Base-by-base conservation (phyloP, 2,797 vertebrate species). In the Dallia pectoralis region DNA sequence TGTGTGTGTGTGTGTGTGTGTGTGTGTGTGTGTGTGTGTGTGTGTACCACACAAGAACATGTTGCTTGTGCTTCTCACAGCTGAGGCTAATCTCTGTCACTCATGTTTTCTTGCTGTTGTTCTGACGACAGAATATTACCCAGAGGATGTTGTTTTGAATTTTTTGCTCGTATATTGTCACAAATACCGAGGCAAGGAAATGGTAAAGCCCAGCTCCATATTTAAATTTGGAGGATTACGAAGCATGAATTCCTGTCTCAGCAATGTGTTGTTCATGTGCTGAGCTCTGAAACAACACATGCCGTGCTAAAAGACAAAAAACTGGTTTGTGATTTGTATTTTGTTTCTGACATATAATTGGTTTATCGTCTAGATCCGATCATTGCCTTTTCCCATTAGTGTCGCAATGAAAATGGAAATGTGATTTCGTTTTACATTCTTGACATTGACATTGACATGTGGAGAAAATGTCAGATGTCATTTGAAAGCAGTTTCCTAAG, bases 161-260 rank as follows among this genome's bases (percentile, higher is more conserved):
- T 71, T 77, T 83, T 78, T 75, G 71, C 15, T 76, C 76, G 64
- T 75, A 75, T 65, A 36, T 47, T 72, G 48, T 64, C 73, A 75
- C 48, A 65, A 82, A 22, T 36, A 11, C 29, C 4, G 25, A 47
- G 61, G 33, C 6, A 71, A 81, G 72, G 67, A 77, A 76, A 36
- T 63, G 19, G 25, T 25, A 22, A 47, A 74, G 70, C 78, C 78
- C 83, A 36, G 36, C 66, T 77, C 78, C 78, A 78, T 81, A 83
- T 88, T 88, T 81, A 81, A 85, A 85, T 82, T 48, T 70, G 11
- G 19, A 66, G 86, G 86, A 89, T 88, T 87, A 89, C 80, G 80
- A 83, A 75, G 80, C 86, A 87, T 87, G 84, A 82, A 79, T 87
- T 90, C 82, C 83, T 82, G 85, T 90, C 88, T 88, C 74, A 78